Percentiles rank a stretch among this genome's conserved stretches.
Evolutionary conservation across 1,140 invertebrate species (phyloP).

Genomic region (Drosophila setifemur): DNA sequence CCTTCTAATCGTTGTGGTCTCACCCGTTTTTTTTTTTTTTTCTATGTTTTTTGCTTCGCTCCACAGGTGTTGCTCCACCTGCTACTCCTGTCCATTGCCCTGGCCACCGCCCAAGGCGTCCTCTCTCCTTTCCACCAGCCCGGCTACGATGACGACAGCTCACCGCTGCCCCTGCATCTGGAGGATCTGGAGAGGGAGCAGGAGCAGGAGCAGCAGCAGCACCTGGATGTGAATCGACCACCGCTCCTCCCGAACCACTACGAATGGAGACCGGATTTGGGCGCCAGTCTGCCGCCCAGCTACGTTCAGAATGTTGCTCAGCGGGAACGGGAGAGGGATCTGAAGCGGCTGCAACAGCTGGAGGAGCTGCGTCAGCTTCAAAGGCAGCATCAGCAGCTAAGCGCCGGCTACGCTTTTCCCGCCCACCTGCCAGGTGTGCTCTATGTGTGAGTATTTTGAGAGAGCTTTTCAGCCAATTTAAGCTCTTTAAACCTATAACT

Average conservation of each 20-base stretch:
- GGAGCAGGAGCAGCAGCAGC: constrained; percentile 12
- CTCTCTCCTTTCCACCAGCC: constrained; percentile 28
- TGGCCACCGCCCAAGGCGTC: constrained; percentile 4
- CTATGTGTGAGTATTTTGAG: constrained; percentile 44
- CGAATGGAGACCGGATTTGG: constrained; percentile 56
- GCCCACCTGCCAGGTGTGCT: constrained; percentile 32
- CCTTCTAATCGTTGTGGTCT: not conserved
- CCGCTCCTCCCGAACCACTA: constrained; percentile 61
- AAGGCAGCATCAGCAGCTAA: constrained; percentile 59
- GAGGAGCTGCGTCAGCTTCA: constrained; percentile 47
- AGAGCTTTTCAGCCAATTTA: not conserved
- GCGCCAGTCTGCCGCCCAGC: constrained; percentile 60
- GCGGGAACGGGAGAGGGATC: constrained; percentile 13
- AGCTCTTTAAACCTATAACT: not conserved
- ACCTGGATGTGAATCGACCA: constrained; percentile 50
- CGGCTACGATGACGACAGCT: constrained; percentile 56
- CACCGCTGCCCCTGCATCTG: constrained; percentile 39
- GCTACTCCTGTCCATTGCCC: constrained; percentile 23
- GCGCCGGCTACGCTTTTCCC: constrained; percentile 60
- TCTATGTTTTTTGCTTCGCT: not conserved
- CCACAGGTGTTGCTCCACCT: constrained; percentile 4
- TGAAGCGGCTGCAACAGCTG: constrained; percentile 25
- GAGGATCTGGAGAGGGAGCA: constrained; percentile 67
- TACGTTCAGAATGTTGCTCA: constrained; percentile 59
- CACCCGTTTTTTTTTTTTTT: too few species aligned